Base-by-base conservation (phyloP, 2,797 vertebrate species). In the Paguma larvata region DNA sequence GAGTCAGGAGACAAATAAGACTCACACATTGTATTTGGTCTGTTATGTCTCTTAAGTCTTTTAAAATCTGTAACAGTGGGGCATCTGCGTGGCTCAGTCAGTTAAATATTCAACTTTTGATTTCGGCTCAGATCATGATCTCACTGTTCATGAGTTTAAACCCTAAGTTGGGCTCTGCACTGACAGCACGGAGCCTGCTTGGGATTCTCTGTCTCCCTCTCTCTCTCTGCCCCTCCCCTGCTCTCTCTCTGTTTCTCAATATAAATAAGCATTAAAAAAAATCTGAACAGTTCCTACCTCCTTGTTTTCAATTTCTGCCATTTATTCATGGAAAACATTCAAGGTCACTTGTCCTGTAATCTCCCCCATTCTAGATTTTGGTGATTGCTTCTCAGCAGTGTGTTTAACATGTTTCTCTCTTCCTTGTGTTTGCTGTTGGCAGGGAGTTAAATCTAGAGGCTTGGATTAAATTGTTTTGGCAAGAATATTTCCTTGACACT, bases 1-100 rank as follows among this genome's bases (percentile, higher is more conserved):
- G 89, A 92, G 41, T 83, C 41, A 77, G 38, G 32, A 83, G 72
- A 84, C 51, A 80, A 82, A 88, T 53, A 94, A 80, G 65, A 93
- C 12, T 15, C 32, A 72, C 4, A 93, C 9, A 63, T 53, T 77
- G 38, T 32, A 85, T 92, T 94, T 84, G 65, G 62, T 53, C 94
- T 18, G 46, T 75, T 38, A 23, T 4, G 6, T 93, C 59, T 90
- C 34, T 68, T 44, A 82, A 82, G 51, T 48, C 7, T 46, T 85
- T 78, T 83, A 34, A 77, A 44, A 46, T 72, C 48, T 82, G 1
- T 19, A 53, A 53, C 18, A 19, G 53, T 53, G 53, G 53, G 53
- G 53, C 48, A 51, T 4, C 48, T 51, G 48, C 13, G 12, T 51
- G 48, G 14, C 48, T 51, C 48, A 51, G 14, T 15, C 15, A 12